Evolutionary conservation across 1,140 invertebrate genomes (phyloP).

Genomic region (Muscidifurax raptorellus): DNA sequence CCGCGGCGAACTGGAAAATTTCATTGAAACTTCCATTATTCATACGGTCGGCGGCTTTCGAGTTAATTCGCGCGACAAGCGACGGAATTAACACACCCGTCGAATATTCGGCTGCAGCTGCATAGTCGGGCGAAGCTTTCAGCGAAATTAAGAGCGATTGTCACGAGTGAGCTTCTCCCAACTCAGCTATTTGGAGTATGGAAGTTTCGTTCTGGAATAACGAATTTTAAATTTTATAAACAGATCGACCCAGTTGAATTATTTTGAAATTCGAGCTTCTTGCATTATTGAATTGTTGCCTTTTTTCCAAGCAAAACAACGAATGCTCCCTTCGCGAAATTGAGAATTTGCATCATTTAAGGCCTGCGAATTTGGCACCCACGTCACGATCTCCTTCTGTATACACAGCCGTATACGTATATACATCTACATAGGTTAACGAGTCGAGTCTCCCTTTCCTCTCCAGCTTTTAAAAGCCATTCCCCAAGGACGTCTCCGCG

Average conservation of each 20-base stretch:
- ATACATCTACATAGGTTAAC: conserved; percentile 25
- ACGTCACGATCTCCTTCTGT: background rate
- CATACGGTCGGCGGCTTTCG: conserved; percentile 63
- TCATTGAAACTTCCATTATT: conserved; percentile 75
- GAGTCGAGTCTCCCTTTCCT: background rate
- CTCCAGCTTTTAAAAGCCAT: conserved; percentile 28
- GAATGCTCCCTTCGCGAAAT: background rate
- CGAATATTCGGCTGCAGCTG: background rate
- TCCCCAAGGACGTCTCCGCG: conserved; percentile 45
- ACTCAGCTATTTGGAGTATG: background rate
- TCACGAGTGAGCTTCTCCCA: background rate
- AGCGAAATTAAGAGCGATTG: background rate
- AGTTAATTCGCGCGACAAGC: conserved; percentile 71
- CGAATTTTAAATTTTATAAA: too few relatives aligned
- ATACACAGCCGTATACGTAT: background rate
- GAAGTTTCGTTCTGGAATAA: background rate
- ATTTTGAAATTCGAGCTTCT: background rate
- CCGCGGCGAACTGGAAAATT: conserved; percentile 74
- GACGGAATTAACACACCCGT: conserved; percentile 61
- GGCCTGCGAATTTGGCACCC: background rate
- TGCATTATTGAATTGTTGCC: background rate
- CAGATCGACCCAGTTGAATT: too few relatives aligned
- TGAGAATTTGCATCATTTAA: conserved; percentile 5
- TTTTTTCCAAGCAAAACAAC: conserved; percentile 15
- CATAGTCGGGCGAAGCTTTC: background rate